Conservation (phyloP, 1,140 invertebrate genomes). For the Notospermus geniculatus region DNA sequence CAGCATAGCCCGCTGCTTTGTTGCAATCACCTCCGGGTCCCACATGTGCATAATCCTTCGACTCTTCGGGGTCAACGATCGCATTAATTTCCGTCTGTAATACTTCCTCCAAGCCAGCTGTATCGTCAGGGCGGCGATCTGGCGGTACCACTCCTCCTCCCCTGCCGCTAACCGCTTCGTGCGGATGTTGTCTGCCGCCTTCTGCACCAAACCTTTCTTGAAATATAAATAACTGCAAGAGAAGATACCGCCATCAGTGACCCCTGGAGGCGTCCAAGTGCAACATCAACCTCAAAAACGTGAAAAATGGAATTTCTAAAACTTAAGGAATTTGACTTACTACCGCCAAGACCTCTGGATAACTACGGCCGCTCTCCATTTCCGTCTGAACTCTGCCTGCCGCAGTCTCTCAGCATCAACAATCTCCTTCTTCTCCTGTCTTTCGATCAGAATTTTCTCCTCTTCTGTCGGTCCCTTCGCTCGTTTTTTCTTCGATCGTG, state of each 20-base stretch:
- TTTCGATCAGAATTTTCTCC: slow-evolving; percentile 25
- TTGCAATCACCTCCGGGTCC: slow-evolving; percentile 47
- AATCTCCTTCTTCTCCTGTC: slow-evolving; percentile 24
- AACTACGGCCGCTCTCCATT: slow-evolving; percentile 35
- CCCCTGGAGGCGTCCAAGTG: too few relatives aligned
- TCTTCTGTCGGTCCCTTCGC: slow-evolving; percentile 19
- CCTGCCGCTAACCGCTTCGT: slow-evolving; percentile 34
- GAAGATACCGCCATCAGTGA: too few relatives aligned
- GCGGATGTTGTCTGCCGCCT: slow-evolving; percentile 23
- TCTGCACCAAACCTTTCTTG: slow-evolving; percentile 17
- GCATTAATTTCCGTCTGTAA: slow-evolving; percentile 45
- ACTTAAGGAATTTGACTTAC: slow-evolving; percentile 23
- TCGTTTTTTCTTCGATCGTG: background rate
- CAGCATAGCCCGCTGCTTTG: slow-evolving; percentile 45
- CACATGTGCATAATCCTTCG: slow-evolving; percentile 43
- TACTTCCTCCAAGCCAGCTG: slow-evolving; percentile 52
- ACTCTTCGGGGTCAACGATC: slow-evolving; percentile 34
- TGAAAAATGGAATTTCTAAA: background rate
- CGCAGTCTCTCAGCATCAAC: slow-evolving; percentile 25
- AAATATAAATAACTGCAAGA: slow-evolving; percentile 16
- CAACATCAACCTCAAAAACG: too few relatives aligned
- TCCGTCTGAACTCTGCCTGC: slow-evolving; percentile 29
- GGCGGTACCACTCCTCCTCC: slow-evolving; percentile 44
- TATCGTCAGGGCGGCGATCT: slow-evolving; percentile 50
- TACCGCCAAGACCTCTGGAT: slow-evolving; percentile 46